Conservation (phyloP, 2,113 vertebrate genomes). For the Jacana jacana region DNA sequence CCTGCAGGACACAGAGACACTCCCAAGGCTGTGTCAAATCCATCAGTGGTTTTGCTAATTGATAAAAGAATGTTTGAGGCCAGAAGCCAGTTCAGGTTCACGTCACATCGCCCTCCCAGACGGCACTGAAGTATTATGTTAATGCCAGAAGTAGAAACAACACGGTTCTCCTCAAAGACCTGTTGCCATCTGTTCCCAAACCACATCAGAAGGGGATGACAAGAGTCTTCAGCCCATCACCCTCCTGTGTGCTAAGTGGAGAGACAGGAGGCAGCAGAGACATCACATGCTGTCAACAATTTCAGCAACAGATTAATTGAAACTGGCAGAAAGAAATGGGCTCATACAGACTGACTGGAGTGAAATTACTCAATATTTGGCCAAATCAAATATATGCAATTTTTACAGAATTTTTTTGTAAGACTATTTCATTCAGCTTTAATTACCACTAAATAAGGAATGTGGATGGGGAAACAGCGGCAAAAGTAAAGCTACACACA, state of each 20-base stretch:
- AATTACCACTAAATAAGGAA: background rate
- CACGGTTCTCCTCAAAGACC: background rate
- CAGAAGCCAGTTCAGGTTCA: background rate
- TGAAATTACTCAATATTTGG: background rate
- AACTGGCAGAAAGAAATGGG: background rate
- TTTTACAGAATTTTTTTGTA: background rate
- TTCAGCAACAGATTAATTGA: conserved; percentile 41
- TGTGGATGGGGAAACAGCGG: background rate
- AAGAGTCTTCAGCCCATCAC: conserved; percentile 46
- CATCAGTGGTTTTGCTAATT: background rate
- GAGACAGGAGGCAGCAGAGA: conserved; percentile 24
- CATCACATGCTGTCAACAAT: background rate
- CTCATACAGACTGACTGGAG: background rate
- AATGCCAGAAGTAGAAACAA: background rate
- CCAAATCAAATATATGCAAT: background rate
- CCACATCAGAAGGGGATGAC: conserved; percentile 31
- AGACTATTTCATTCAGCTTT: background rate
- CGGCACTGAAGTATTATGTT: background rate
- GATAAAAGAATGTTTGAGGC: background rate
- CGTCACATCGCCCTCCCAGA: background rate
- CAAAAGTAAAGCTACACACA: background rate
- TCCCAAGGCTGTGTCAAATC: background rate
- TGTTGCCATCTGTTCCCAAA: conserved; percentile 50
- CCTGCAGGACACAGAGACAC: background rate
- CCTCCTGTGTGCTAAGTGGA: background rate